Percentiles rank a stretch among this genome's conserved stretches.
Conservation (phyloP, 23 tunicate genomes). For the Oikopleura vanhoeffeni region DNA sequence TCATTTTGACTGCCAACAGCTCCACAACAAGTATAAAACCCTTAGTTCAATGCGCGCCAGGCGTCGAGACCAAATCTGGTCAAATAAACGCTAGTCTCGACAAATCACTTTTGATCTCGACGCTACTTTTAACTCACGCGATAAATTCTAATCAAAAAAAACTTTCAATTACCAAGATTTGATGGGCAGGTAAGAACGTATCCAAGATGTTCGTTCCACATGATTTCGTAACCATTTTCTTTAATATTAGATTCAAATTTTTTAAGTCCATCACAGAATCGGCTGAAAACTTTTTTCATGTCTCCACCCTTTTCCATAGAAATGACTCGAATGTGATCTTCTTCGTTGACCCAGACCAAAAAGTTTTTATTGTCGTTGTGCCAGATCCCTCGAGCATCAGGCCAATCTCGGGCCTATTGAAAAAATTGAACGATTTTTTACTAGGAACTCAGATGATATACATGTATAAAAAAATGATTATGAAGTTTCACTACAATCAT, state of each 20-base stretch:
- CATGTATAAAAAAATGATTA: no score
- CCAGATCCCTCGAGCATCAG: constrained; percentile 58
- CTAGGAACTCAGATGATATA: no score
- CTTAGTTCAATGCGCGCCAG: no score
- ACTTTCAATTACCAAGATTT: constrained; percentile 16
- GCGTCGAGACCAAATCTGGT: no score
- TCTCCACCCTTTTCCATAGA: constrained; percentile 34
- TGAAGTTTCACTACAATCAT: no score
- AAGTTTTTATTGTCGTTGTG: constrained; percentile 47
- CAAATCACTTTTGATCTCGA: no score
- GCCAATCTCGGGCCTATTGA: constrained; percentile 69
- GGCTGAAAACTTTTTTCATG: constrained; percentile 28
- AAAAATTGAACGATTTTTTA: no score
- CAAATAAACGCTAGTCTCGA: no score
- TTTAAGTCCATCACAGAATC: constrained; percentile 25
- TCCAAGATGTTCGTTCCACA: constrained; percentile 31
- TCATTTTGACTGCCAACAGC: no score
- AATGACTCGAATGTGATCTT: constrained; percentile 37
- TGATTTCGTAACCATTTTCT: constrained; percentile 20
- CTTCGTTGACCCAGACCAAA: constrained; percentile 35
- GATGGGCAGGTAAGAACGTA: constrained; percentile 45
- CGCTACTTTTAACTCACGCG: no score
- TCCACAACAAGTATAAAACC: no score
- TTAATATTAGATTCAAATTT: constrained; percentile 17
- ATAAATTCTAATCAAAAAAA: neutral